Percentiles rank a stretch among this genome's conserved stretches.
phyloP scores from a whole-genome alignment of 1,140 invertebrate species.

The Helicoverpa armigera region DNA sequence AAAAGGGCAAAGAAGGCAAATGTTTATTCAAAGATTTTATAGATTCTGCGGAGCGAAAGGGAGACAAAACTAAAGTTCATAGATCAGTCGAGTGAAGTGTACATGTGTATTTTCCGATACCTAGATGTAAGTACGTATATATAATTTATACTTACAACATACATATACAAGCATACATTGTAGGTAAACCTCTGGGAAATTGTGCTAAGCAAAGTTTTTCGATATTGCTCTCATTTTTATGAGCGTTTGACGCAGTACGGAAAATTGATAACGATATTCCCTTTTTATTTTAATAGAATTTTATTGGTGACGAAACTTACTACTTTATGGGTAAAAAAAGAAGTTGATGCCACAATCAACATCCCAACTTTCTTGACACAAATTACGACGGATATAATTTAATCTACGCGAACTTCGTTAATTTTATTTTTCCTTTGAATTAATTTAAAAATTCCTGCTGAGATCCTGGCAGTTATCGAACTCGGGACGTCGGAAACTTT shows the following conservation, averaged over 20 bases:
- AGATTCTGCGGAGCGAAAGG: slow-evolving; percentile 69
- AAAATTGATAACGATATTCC: slow-evolving; percentile 28
- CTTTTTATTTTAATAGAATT: slow-evolving; percentile 21
- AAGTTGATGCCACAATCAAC: slow-evolving; percentile 65
- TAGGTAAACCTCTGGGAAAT: slow-evolving; percentile 39
- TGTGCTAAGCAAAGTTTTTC: slow-evolving; percentile 38
- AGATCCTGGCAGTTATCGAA: slow-evolving; percentile 79
- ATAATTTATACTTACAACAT: neutral
- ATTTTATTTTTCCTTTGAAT: slow-evolving; percentile 84
- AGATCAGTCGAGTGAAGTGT: slow-evolving; percentile 38
- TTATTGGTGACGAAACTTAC: slow-evolving; percentile 46
- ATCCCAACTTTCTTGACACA: slow-evolving; percentile 78
- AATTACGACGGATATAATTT: slow-evolving; percentile 80
- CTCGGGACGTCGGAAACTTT: slow-evolving; percentile 78
- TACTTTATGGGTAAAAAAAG: slow-evolving; percentile 30
- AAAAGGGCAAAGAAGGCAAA: slow-evolving; percentile 81
- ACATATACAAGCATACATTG: slow-evolving; percentile 1
- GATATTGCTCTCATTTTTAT: slow-evolving; percentile 33
- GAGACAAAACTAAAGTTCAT: slow-evolving; percentile 55
- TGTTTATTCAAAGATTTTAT: slow-evolving; percentile 84
- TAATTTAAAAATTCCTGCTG: slow-evolving; percentile 82
- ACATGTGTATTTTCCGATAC: neutral
- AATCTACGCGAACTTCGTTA: slow-evolving; percentile 76
- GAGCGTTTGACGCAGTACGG: neutral
- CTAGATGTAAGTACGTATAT: neutral